Evolutionary conservation across 2,888 invertebrate species (phyloP).

Genomic region (Rutpela maculata): DNA sequence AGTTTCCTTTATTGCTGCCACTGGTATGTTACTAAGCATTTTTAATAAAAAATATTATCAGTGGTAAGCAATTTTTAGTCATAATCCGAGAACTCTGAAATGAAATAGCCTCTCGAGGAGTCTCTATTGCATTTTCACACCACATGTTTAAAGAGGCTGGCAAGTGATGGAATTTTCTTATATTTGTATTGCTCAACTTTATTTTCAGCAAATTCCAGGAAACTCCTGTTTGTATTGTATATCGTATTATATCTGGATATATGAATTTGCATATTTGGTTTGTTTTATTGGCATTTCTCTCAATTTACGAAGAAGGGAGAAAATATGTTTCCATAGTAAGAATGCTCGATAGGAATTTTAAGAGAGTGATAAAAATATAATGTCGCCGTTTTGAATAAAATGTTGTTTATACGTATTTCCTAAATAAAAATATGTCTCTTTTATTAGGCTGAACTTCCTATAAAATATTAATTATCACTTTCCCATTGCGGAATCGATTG

Average conservation of each 20-base stretch:
- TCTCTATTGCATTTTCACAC: constrained; percentile 21
- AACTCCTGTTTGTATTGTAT: constrained; percentile 8
- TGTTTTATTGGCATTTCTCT: constrained; percentile 11
- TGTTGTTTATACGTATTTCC: not conserved
- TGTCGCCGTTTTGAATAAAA: not conserved
- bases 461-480: not conserved
- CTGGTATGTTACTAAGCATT: constrained; percentile 12
- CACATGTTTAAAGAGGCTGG: constrained; percentile 23
- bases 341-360: not conserved
- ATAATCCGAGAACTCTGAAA: constrained; percentile 53
- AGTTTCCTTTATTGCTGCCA: constrained; percentile 6
- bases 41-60: constrained; percentile 44
- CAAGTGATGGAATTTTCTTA: constrained; percentile 11
- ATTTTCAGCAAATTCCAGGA: not conserved
- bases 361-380: not conserved
- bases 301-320: not conserved
- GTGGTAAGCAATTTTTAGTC: constrained; percentile 57
- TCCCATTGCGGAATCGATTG: not conserved
- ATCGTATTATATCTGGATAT: not conserved
- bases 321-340: not conserved
- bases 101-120: constrained; percentile 45
- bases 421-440: too few species aligned
- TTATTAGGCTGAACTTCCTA: too few species aligned
- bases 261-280: constrained; percentile 10
- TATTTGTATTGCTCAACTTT: not conserved